Conservation (phyloP, 2,888 invertebrate species). For the Zootermopsis nevadensis region DNA sequence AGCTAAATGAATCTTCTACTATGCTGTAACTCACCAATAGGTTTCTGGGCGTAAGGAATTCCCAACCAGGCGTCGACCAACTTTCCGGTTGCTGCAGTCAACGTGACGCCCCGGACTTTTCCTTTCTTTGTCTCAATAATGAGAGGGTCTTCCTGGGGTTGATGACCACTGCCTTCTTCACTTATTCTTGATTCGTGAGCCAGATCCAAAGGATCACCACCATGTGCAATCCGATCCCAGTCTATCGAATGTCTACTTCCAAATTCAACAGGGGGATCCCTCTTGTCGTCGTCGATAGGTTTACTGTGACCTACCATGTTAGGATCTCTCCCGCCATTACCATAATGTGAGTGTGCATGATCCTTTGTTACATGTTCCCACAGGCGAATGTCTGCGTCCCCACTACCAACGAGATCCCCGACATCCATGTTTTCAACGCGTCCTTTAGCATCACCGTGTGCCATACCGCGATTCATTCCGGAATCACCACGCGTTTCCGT, state of each 20-base stretch:
- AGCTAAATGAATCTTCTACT: too few species aligned
- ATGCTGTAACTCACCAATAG: conserved; percentile 65
- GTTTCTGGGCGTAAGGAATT: conserved; percentile 86
- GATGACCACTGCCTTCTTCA: conserved; percentile 23
- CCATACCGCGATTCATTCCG: neutral
- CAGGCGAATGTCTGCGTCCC: conserved; percentile 26
- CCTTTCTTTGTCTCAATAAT: conserved; percentile 84
- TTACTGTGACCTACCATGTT: conserved; percentile 11
- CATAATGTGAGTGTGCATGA: neutral
- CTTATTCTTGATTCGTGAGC: conserved; percentile 30
- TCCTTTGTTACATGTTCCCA: neutral
- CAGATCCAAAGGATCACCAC: conserved; percentile 24
- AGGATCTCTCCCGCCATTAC: neutral
- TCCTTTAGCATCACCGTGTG: neutral
- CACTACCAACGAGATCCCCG: conserved; percentile 14
- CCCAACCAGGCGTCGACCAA: conserved; percentile 87
- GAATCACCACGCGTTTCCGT: neutral
- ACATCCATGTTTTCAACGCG: conserved; percentile 18
- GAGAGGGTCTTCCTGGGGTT: conserved; percentile 72
- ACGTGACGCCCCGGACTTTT: conserved; percentile 76
- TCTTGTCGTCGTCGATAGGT: neutral
- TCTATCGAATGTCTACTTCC: conserved; percentile 42
- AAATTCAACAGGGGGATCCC: conserved; percentile 26
- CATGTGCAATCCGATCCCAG: conserved; percentile 13
- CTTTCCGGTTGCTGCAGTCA: conserved; percentile 80